phyloP scores from a whole-genome alignment of 2,797 vertebrate genomes.

The Intellagama lesueurii region DNA sequence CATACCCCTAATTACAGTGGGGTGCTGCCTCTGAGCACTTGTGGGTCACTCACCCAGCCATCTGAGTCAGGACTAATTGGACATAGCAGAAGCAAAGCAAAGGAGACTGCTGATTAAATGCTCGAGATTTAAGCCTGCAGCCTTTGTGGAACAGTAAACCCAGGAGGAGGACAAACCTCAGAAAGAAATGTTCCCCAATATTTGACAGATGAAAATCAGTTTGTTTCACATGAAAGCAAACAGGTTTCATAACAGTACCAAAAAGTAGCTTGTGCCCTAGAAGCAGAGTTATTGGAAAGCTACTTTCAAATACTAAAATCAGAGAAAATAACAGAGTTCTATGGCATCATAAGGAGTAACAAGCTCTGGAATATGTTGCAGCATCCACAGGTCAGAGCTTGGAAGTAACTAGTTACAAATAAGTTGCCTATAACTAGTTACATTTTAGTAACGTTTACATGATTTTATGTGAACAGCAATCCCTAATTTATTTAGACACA shows the following conservation, averaged over 20 bases:
- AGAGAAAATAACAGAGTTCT: too few species aligned
- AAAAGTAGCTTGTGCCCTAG: not conserved
- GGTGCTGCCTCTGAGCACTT: not conserved
- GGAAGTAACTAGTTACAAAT: too few species aligned
- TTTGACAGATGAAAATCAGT: constrained; percentile 10
- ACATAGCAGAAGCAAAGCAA: constrained; percentile 21
- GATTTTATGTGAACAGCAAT: too few species aligned
- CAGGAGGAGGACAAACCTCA: constrained; percentile 17
- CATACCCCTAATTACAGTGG: constrained; percentile 30
- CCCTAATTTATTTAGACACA: too few species aligned
- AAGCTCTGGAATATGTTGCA: too few species aligned
- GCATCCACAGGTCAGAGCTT: too few species aligned
- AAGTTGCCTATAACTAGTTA: too few species aligned
- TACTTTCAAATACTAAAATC: not conserved
- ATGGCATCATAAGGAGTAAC: too few species aligned
- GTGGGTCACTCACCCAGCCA: constrained; percentile 28
- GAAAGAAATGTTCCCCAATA: constrained; percentile 5
- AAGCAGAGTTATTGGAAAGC: not conserved
- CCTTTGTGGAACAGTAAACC: not conserved
- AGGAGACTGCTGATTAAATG: constrained; percentile 16
- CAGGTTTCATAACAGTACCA: not conserved
- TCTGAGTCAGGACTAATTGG: constrained; percentile 26
- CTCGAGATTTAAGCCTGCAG: not conserved
- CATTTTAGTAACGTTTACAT: too few species aligned
- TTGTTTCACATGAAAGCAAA: constrained; percentile 18